Evolutionary conservation across 1,140 invertebrate species (phyloP).

Genomic region (Lordiphosa clarofinis): DNA sequence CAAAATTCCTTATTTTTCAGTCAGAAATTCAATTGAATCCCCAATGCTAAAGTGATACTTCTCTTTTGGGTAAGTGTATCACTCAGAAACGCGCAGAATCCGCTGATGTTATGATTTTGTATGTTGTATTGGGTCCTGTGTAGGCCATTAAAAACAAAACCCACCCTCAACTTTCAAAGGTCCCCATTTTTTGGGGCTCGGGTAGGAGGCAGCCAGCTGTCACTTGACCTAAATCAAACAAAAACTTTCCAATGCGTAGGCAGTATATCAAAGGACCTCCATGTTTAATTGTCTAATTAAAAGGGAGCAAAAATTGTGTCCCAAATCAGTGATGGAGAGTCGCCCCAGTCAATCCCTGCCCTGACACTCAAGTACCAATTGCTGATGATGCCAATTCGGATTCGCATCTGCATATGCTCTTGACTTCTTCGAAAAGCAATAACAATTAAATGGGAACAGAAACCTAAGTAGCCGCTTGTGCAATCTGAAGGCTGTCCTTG

Average conservation of each 20-base stretch:
- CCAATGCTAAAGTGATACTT: too few species aligned
- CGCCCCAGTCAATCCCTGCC: too few species aligned
- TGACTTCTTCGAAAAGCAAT: too few species aligned
- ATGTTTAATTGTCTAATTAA: slow-evolving; percentile 19
- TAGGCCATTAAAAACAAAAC: slow-evolving; percentile 22
- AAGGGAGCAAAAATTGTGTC: neutral
- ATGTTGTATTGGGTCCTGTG: slow-evolving; percentile 12
- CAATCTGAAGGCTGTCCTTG: too few species aligned
- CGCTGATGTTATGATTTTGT: slow-evolving; percentile 12
- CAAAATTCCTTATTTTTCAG: too few species aligned
- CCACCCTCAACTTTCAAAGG: neutral
- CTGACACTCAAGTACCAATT: too few species aligned
- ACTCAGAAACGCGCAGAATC: slow-evolving; percentile 48
- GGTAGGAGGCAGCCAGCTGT: neutral
- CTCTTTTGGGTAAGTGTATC: slow-evolving; percentile 2
- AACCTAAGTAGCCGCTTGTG: too few species aligned
- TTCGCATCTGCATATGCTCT: neutral
- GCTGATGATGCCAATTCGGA: neutral
- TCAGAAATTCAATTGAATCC: too few species aligned
- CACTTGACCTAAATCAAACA: slow-evolving; percentile 59
- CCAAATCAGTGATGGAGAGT: too few species aligned
- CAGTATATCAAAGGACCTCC: slow-evolving; percentile 2
- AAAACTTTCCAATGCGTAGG: slow-evolving; percentile 5
- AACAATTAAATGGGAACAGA: too few species aligned
- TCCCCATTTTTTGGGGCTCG: neutral